Conservation (phyloP, 2,797 vertebrate species). For the Numenius phaeopus region DNA sequence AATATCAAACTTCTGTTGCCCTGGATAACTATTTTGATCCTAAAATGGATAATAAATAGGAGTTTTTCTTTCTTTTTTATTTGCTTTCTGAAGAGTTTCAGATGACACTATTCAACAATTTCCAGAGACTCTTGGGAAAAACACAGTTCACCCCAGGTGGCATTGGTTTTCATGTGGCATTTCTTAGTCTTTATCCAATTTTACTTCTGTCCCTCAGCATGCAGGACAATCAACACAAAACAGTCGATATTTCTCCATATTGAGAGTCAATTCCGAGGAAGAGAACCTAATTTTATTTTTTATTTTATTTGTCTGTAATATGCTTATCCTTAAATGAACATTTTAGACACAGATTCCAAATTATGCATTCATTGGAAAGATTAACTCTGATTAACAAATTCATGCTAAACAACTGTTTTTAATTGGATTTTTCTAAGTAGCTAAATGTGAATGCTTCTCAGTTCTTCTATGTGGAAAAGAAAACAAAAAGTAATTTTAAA, state of each 20-base stretch:
- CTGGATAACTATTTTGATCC: background rate
- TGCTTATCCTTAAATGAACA: constrained; percentile 74
- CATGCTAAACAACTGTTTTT: constrained; percentile 83
- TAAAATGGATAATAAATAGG: background rate
- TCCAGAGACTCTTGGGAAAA: constrained; percentile 21
- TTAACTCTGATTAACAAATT: constrained; percentile 85
- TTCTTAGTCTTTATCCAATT: constrained; percentile 40
- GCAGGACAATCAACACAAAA: constrained; percentile 36
- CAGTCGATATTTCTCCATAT: constrained; percentile 49
- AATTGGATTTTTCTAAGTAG: constrained; percentile 85
- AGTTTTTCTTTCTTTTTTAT: background rate
- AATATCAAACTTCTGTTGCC: background rate
- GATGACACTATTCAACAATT: background rate
- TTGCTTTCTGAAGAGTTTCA: background rate
- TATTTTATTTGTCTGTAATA: constrained; percentile 54
- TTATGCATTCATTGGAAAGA: constrained; percentile 84
- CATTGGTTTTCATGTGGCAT: background rate
- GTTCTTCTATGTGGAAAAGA: constrained; percentile 50
- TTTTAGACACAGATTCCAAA: constrained; percentile 81
- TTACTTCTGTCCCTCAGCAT: constrained; percentile 39
- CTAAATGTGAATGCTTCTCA: constrained; percentile 77
- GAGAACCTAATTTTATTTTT: constrained; percentile 48
- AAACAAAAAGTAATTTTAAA: constrained; percentile 48
- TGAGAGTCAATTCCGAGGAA: constrained; percentile 42
- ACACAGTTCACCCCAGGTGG: background rate